Conservation (phyloP, 2,797 vertebrate species). For the Thamnophis elegans region DNA sequence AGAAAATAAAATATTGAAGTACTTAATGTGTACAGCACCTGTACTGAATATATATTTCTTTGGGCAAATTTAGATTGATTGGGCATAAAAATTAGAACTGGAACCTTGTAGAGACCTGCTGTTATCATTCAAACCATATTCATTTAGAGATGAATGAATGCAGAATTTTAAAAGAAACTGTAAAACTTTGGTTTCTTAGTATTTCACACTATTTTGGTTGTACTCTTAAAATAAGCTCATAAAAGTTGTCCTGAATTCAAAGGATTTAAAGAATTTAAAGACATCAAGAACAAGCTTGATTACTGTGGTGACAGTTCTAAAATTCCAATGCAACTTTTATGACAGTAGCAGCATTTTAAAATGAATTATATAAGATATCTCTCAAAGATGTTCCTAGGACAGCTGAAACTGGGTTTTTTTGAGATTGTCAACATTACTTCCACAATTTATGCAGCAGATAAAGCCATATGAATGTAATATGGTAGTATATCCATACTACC, state of each 20-base stretch:
- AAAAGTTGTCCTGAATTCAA: not conserved
- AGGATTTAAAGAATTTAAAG: not conserved
- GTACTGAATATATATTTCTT: not conserved
- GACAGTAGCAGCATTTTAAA: not conserved
- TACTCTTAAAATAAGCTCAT: not conserved
- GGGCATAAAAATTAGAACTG: not conserved
- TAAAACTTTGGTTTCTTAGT: not conserved
- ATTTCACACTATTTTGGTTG: not conserved
- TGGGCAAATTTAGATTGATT: not conserved
- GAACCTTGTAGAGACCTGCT: not conserved
- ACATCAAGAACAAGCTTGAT: not conserved
- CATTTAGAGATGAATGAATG: not conserved
- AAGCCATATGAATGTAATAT: not conserved
- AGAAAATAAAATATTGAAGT: not conserved
- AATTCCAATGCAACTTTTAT: not conserved
- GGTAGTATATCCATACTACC: not conserved
- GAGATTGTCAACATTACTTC: not conserved
- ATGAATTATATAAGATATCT: not conserved
- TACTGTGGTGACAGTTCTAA: not conserved
- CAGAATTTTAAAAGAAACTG: not conserved
- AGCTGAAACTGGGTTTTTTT: not conserved
- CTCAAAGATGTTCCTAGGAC: not conserved
- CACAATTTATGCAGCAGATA: not conserved
- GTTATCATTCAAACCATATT: not conserved
- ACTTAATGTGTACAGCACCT: not conserved